Percentiles rank a stretch among this genome's conserved stretches.
Conservation (phyloP, 2,113 vertebrate species). For the Thinocorus orbignyianus region DNA sequence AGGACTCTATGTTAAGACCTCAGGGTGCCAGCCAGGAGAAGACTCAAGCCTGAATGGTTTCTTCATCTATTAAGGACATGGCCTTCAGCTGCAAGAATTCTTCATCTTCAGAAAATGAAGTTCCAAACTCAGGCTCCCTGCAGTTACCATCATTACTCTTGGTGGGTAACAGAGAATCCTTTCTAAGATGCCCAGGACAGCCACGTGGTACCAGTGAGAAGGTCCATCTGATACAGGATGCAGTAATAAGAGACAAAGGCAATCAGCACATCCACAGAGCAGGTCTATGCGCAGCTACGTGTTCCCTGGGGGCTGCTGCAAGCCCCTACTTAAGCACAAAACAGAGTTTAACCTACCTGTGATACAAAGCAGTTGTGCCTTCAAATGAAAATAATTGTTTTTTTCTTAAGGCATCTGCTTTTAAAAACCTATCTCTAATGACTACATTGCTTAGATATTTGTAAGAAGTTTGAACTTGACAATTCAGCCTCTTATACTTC, state of each 20-base stretch:
- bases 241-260: background rate
- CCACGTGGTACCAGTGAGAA: background rate
- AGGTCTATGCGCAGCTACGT: rapidly evolving
- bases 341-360: background rate
- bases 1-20: background rate
- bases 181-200: background rate
- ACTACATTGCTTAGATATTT: background rate
- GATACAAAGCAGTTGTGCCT: background rate
- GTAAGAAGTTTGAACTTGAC: background rate
- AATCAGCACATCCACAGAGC: background rate
- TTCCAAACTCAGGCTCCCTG: background rate
- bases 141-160: background rate
- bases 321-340: background rate
- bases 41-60: background rate
- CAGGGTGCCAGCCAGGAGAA: background rate
- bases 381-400: background rate
- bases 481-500: background rate
- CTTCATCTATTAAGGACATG: rapidly evolving
- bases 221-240: background rate
- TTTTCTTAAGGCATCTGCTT: background rate
- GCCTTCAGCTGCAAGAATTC: background rate
- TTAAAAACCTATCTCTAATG: background rate
- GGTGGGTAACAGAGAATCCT: background rate
- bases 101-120: background rate
- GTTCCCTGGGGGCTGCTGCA: background rate